Conservation (phyloP, 1,140 invertebrate genomes). For the Drosophila nebulosa region DNA sequence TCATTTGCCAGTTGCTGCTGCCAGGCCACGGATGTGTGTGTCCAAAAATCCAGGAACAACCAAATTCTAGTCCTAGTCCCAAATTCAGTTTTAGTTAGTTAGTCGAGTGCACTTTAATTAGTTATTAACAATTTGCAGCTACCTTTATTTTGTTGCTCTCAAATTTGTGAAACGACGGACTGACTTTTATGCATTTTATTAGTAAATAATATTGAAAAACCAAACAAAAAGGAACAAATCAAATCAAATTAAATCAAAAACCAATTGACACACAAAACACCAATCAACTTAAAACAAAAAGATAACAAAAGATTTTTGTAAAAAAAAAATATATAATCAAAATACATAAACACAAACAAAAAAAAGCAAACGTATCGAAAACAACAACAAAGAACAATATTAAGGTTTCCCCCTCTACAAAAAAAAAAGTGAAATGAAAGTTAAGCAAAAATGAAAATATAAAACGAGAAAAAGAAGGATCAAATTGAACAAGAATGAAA, state of each 20-base stretch:
- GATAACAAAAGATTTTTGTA: constrained; percentile 38
- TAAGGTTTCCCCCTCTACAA: not conserved
- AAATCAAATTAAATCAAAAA: constrained; percentile 20
- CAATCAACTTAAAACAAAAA: constrained; percentile 43
- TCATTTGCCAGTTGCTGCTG: constrained; percentile 13
- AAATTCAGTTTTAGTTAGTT: not conserved
- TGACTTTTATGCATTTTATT: constrained; percentile 79
- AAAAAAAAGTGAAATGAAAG: constrained; percentile 43
- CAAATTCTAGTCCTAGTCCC: not conserved
- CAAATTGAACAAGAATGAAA: constrained; percentile 27
- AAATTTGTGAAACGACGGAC: constrained; percentile 78
- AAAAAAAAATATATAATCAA: constrained; percentile 10
- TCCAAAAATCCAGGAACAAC: not conserved
- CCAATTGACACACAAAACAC: constrained; percentile 25
- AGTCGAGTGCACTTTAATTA: not conserved
- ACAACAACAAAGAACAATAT: constrained; percentile 12
- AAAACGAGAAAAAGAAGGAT: constrained; percentile 7
- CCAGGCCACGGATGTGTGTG: not conserved
- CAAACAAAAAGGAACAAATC: not conserved
- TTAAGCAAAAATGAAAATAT: constrained; percentile 17
- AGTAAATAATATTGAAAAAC: constrained; percentile 56
- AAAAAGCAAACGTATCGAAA: constrained; percentile 24
- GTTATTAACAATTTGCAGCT: constrained; percentile 15
- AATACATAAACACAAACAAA: not conserved
- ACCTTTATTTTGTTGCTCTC: constrained; percentile 3